Evolutionary conservation across 2,113 vertebrate genomes (phyloP), one percentile per base, ranked within the genome.

Genomic region (Hiodon tergisus): DNA sequence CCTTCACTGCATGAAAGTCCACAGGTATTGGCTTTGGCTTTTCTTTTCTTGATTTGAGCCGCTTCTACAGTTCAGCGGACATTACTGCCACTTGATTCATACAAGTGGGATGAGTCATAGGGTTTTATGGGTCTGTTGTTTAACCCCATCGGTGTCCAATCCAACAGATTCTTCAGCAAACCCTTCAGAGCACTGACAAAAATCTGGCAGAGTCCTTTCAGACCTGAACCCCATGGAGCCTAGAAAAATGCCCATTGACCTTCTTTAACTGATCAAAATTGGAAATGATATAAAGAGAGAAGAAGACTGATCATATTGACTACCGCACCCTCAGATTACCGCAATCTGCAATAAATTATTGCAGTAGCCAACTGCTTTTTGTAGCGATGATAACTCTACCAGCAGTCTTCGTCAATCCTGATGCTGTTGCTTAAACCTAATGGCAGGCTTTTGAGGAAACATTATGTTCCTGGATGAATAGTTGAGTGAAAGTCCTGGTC

Each of bases 41-140:
- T 73, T 73, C 62, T 14, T 46, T 60, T 68, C 31, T 73, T 53
- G 13, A 69, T 77, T 55, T 59, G 57, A 31, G 57, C 59, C 17
- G 57, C 60, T 31, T 31, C 31, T 31, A 31, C 31, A 31, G 31
- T 31, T 31, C 31, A 31, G 31, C 31, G 31, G 55, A 51, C 66
- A 73, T 68, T 72, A 77, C 63, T 47, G 71, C 31, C 71, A 14
- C 16, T 73, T 77, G 76, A 60, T 66, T 75, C 58, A 73, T 73
- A 73, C 54, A 67, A 67, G 57, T 52, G 57, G 52, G 70, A 72
- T 77, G 76, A 77, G 61, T 77, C 76, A 77, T 16, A 16, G 50
- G 14, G 9, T 63, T 77, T 71, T 61, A 72, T 54, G 50, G 58
- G 63, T 46, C 62, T 59, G 76, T 62, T 72, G 71, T 72, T 77